These are phyloP conservation scores for Hyperoplus immaculatus DNA, from an alignment of 2,797 vertebrate species.

Conservation along the genomic window DNA sequence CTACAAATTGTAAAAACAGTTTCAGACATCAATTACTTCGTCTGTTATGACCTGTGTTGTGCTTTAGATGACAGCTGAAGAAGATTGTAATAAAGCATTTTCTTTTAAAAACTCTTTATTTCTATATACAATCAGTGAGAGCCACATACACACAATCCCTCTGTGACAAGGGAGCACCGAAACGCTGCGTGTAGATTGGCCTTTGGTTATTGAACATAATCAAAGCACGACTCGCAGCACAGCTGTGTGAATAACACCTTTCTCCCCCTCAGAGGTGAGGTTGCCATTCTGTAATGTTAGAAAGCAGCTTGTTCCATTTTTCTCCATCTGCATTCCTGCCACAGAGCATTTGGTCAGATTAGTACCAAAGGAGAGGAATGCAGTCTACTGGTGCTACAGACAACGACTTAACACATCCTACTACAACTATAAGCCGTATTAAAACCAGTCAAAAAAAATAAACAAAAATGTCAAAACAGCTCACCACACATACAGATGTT, in stretches of 20 bases:
- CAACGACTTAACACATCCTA: constrained; percentile 41
- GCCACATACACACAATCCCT: constrained; percentile 60
- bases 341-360: constrained; percentile 59
- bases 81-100: constrained; percentile 41
- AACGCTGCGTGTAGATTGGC: constrained; percentile 23
- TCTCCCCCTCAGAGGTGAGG: background rate
- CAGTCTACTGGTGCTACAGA: constrained; percentile 63
- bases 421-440: constrained; percentile 37
- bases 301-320: constrained; percentile 53
- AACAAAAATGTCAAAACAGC: constrained; percentile 35
- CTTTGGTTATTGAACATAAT: constrained; percentile 41
- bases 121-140: constrained; percentile 83
- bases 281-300: constrained; percentile 27
- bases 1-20: background rate
- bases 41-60: background rate
- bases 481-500: constrained; percentile 58
- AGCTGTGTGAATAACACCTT: constrained; percentile 47
- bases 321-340: constrained; percentile 42
- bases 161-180: constrained; percentile 70
- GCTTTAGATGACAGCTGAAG: background rate
- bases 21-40: background rate
- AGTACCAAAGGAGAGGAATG: constrained; percentile 68
- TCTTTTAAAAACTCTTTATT: constrained; percentile 79
- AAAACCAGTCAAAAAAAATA: constrained; percentile 31
- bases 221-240: constrained; percentile 40